These are phyloP conservation scores for Argyresthia albistria DNA, from an alignment of 2,888 invertebrate genomes.

Conservation along the genomic window DNA sequence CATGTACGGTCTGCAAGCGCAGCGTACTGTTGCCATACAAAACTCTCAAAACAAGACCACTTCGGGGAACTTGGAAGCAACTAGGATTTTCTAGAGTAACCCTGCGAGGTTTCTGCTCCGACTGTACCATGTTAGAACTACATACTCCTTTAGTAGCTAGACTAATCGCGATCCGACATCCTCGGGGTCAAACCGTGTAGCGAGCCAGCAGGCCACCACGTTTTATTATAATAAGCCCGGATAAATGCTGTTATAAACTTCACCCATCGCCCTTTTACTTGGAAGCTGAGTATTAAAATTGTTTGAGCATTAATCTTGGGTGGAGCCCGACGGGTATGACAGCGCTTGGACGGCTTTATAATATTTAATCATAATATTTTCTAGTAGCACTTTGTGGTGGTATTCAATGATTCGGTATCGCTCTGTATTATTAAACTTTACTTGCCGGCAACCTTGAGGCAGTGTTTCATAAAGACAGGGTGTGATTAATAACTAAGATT, in stretches of 20 bases:
- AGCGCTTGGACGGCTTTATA: background rate
- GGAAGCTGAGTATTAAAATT: conserved; percentile 21
- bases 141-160: conserved; percentile 37
- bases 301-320: conserved; percentile 9
- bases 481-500: too few species aligned
- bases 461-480: too few species aligned
- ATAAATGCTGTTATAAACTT: conserved; percentile 34
- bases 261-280: conserved; percentile 41
- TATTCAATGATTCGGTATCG: too few species aligned
- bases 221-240: conserved; percentile 61
- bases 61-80: background rate
- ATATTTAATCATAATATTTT: background rate
- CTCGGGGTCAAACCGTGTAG: conserved; percentile 62
- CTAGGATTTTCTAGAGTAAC: background rate
- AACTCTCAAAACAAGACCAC: background rate
- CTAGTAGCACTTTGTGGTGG: too few species aligned
- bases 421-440: too few species aligned
- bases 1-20: conserved; percentile 24
- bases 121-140: conserved; percentile 33
- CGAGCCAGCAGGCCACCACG: conserved; percentile 49
- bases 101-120: conserved; percentile 10
- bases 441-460: too few species aligned
- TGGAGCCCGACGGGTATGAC: background rate
- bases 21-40: conserved; percentile 9
- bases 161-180: conserved; percentile 48